Evolutionary conservation across 2,113 vertebrate species (phyloP).

Genomic region (Salvelinus alpinus): DNA sequence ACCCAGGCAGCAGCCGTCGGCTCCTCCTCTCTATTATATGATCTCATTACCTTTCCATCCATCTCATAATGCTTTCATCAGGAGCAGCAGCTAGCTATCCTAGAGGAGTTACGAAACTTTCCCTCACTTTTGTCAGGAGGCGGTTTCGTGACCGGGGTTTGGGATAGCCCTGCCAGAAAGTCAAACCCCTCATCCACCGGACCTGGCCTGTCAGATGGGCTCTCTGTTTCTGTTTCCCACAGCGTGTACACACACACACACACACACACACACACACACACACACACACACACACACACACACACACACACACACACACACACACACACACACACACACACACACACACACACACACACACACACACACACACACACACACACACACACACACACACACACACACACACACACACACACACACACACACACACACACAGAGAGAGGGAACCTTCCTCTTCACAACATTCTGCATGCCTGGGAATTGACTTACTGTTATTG

Average conservation of each 20-base stretch:
- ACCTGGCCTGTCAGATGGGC: not conserved
- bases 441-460: slow-evolving; percentile 9
- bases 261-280: too few species aligned
- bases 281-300: too few species aligned
- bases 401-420: too few species aligned
- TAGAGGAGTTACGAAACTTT: slow-evolving; percentile 17
- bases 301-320: too few species aligned
- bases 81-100: not conserved
- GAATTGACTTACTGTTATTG: slow-evolving; percentile 29
- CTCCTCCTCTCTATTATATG: slow-evolving; percentile 12
- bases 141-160: not conserved
- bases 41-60: slow-evolving; percentile 18
- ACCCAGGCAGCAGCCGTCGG: not conserved
- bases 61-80: slow-evolving; percentile 16
- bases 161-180: not conserved
- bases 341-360: too few species aligned
- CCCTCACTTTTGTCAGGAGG: not conserved
- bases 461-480: slow-evolving; percentile 27
- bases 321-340: not conserved
- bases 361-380: too few species aligned
- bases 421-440: not conserved
- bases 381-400: not conserved
- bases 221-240: not conserved
- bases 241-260: too few species aligned
- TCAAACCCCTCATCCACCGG: not conserved